Percentiles rank a stretch among this genome's conserved stretches.
These are phyloP conservation scores for Chrysina gloriosa DNA, from an alignment of 2,888 invertebrate genomes.

Conservation along the genomic window DNA sequence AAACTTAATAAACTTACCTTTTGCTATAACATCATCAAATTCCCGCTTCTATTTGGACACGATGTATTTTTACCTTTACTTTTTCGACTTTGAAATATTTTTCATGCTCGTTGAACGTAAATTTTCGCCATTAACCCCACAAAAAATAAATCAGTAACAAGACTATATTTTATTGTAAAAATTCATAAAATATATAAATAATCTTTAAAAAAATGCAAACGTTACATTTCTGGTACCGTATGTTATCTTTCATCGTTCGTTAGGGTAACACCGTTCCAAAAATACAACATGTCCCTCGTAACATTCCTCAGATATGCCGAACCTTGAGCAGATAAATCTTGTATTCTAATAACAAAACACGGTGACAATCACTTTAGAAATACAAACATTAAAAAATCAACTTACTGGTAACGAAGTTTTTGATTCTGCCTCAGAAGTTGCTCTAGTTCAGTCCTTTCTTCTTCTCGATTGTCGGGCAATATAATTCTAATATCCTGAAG, in stretches of 20 bases:
- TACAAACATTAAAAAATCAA: neutral
- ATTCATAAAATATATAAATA: conserved; percentile 14
- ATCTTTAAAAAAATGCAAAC: neutral
- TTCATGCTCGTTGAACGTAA: too few relatives aligned
- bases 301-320: conserved; percentile 10
- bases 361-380: neutral
- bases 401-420: conserved; percentile 12
- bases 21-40: too few relatives aligned
- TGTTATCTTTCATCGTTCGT: neutral
- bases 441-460: neutral
- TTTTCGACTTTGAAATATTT: too few relatives aligned
- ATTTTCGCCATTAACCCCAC: too few relatives aligned
- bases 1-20: too few relatives aligned
- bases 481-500: neutral
- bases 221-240: neutral
- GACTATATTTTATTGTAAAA: conserved; percentile 20
- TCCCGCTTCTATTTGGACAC: too few relatives aligned
- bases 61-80: too few relatives aligned
- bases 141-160: neutral
- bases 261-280: conserved; percentile 14
- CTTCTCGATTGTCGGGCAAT: conserved; percentile 5
- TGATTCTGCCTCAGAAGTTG: neutral
- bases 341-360: conserved; percentile 23
- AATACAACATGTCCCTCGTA: neutral
- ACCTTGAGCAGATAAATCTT: conserved; percentile 22